These are phyloP conservation scores for Epizoanthus stellaris DNA, from an alignment of 92 coral and sea anemone genomes.

Conservation along the genomic window DNA sequence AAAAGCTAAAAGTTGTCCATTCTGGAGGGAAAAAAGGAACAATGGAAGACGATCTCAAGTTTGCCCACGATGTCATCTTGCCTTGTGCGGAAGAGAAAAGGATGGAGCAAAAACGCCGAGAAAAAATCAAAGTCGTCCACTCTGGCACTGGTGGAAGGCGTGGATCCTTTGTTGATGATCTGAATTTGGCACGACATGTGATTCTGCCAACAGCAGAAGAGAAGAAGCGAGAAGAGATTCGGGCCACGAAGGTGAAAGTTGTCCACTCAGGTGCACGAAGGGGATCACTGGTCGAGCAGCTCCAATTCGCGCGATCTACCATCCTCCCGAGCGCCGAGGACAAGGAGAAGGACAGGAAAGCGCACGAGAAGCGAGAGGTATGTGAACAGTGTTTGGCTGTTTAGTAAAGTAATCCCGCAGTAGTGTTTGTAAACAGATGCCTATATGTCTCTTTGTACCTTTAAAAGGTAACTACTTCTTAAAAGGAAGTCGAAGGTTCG, in stretches of 20 bases:
- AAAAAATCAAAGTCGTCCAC: constrained; percentile 19
- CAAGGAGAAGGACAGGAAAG: not conserved
- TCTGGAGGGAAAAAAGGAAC: constrained; percentile 1
- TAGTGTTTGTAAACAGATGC: not conserved
- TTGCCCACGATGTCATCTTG: constrained; percentile 9
- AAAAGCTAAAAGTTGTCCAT: constrained; percentile 20
- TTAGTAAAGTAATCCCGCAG: not conserved
- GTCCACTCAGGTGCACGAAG: constrained; percentile 11
- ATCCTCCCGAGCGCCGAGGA: constrained; percentile 12
- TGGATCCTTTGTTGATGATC: not conserved
- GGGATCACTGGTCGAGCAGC: constrained; percentile 13
- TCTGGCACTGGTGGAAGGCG: constrained; percentile 1
- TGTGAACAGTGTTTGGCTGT: not conserved
- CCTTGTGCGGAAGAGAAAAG: not conserved
- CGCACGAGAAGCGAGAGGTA: constrained; percentile 23
- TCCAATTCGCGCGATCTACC: constrained; percentile 4
- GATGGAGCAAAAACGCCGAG: not conserved
- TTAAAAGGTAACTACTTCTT: no score
- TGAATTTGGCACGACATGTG: constrained; percentile 7
- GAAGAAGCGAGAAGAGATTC: not conserved
- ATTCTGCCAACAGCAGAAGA: constrained; percentile 1
- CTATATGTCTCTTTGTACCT: no score
- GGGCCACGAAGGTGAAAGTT: constrained; percentile 20
- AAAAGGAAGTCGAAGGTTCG: no score
- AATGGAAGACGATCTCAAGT: not conserved